Evolutionary conservation across 35 echinoderm and acorn worm species (phyloP).

Genomic region (Strongylocentrotus purpuratus): DNA sequence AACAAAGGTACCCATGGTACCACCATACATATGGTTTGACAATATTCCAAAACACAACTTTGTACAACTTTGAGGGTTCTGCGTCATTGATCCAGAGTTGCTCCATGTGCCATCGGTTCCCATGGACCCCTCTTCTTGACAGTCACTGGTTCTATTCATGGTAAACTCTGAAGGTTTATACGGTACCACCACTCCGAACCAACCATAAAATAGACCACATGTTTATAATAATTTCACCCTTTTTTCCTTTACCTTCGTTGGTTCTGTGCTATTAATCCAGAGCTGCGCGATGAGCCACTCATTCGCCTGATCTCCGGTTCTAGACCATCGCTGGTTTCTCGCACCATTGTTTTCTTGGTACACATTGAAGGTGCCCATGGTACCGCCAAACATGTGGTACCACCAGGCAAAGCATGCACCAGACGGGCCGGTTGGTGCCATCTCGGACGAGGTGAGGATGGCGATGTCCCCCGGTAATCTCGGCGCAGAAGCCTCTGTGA

Average conservation of each 20-base stretch:
- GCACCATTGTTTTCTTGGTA: constrained; percentile 24
- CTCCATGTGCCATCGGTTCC: too few species aligned
- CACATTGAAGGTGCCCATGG: constrained; percentile 50
- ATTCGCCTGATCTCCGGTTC: constrained; percentile 43
- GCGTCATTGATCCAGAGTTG: too few species aligned
- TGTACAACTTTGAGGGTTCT: too few species aligned
- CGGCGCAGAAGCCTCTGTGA: constrained; percentile 68
- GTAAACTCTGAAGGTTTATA: too few species aligned
- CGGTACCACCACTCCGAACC: too few species aligned
- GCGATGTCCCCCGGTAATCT: constrained; percentile 42
- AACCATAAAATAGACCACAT: too few species aligned
- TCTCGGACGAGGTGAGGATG: constrained; percentile 15
- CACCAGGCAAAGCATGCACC: constrained; percentile 59
- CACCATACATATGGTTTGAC: too few species aligned
- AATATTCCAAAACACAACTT: too few species aligned
- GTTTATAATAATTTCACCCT: too few species aligned
- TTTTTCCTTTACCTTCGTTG: background rate
- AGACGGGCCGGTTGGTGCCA: constrained; percentile 43
- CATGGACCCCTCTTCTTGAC: too few species aligned
- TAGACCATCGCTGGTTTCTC: constrained; percentile 25
- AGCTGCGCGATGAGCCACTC: constrained; percentile 46
- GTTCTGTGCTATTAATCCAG: constrained; percentile 10
- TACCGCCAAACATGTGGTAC: constrained; percentile 75
- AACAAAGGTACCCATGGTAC: too few species aligned
- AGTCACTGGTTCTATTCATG: too few species aligned